Evolutionary conservation across 2,888 invertebrate genomes (phyloP), one percentile per base, ranked within the genome.

Genomic region (Corbicula japonica): DNA sequence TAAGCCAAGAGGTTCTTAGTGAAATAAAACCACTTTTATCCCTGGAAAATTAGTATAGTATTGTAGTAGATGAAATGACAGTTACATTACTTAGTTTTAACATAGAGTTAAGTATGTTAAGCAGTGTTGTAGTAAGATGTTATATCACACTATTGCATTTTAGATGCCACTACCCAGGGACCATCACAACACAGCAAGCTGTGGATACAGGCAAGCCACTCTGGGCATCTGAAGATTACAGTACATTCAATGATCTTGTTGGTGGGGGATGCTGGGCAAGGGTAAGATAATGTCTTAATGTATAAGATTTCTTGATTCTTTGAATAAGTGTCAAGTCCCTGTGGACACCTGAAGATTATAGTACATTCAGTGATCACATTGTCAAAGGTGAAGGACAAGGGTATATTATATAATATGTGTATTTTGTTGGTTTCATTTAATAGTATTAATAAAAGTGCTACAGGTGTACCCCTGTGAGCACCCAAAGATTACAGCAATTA

Each of bases 401-500:
- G 93, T 93, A 70, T 76, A n/a, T n/a, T n/a, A n/a, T n/a, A n/a
- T n/a, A n/a, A n/a, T n/a, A n/a, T n/a, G n/a, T n/a, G n/a, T n/a
- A n/a, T n/a, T n/a, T n/a, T n/a, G n/a, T n/a, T n/a, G n/a, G n/a
- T n/a, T n/a, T n/a, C n/a, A n/a, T n/a, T n/a, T n/a, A n/a, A n/a
- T n/a, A n/a, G n/a, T n/a, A 90, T 89, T 0, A 92, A 91, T n/a
- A n/a, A n/a, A n/a, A n/a, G n/a, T n/a, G n/a, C n/a, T n/a, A n/a
- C n/a, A n/a, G n/a, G n/a, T n/a, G n/a, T n/a, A 76, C 90, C 86
- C 4, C 86, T 94, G 38, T 94, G 93, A 93, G 86, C 93, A 2
- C 93, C 93, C 5, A 93, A 94, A 79, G 94, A 94, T 71, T 94
- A 89, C 89, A 93, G n/a, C n/a, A n/a, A n/a, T n/a, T n/a, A n/a